Evolutionary conservation across 2,888 invertebrate species (phyloP), one percentile per base, ranked within the genome.

Genomic region (Heliconius aoede): DNA sequence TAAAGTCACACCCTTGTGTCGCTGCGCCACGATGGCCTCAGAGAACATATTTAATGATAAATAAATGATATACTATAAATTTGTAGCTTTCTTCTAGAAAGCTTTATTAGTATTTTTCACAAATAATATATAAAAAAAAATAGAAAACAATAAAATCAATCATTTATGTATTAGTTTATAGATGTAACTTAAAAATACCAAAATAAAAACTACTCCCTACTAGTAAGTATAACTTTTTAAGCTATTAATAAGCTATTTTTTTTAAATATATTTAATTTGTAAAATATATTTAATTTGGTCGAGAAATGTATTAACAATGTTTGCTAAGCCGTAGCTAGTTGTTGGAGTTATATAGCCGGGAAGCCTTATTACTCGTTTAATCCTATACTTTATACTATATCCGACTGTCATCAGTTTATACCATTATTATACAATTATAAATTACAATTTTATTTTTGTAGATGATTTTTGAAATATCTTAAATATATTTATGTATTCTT

Each of bases 381-480:
- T 72, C 69, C 71, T 65, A 65, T 65, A 65, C 36, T 36, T 24
- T 72, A 51, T 58, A 9, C 61, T 36, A 46, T 62, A 72, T 72
- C 72, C 60, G 36, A 55, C 62, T 75, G 64, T 76, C 75, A 61
- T 74, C 61, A 72, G 58, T 72, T 64, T 64, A 64, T 26, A n/a
- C 71, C 65, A 76, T 76, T 76, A 58, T 64, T 75, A 72, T 76
- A 71, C 58, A 18, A 65, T 64, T 71, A 68, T 61, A 58, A 24
- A 75, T 62, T 71, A 55, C 62, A 64, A 71, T 71, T 69, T 21
- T 46, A 40, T 40, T 24, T 62, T 69, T 62, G 69, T n/a, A 28
- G 26, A 24, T 4, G 32, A 21, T 24, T 71, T 40, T 51, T 32
- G 21, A 8, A 67, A 28, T 26, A 51, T 21, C 51, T 51, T 51